phyloP scores from a whole-genome alignment of 2,888 invertebrate genomes.

The Rutpela maculata region DNA sequence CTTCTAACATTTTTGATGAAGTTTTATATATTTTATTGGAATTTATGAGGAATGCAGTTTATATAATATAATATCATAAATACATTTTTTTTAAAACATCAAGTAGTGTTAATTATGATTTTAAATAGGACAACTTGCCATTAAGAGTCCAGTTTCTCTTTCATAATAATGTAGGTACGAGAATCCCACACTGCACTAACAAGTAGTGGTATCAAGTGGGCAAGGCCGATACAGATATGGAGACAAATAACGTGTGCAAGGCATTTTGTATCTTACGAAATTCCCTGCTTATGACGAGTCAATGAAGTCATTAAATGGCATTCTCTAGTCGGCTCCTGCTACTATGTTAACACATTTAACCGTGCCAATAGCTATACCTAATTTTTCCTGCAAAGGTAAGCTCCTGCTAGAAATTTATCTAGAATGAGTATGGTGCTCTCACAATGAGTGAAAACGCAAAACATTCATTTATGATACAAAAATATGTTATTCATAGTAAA shows the following conservation, averaged over 20 bases:
- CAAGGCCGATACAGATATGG: constrained; percentile 32
- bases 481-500: too few species aligned
- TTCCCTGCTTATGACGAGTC: constrained; percentile 22
- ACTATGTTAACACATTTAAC: neutral
- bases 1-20: too few species aligned
- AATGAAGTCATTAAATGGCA: constrained; percentile 22
- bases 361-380: neutral
- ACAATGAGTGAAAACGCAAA: too few species aligned
- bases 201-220: constrained; percentile 18
- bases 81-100: neutral
- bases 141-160: constrained; percentile 21
- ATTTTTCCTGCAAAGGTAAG: neutral
- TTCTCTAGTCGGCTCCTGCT: neutral
- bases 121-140: constrained; percentile 20
- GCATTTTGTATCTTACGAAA: constrained; percentile 1
- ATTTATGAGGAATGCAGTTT: too few species aligned
- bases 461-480: too few species aligned
- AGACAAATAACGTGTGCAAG: constrained; percentile 19
- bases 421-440: too few species aligned
- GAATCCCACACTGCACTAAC: constrained; percentile 36
- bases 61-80: neutral
- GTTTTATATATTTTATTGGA: too few species aligned
- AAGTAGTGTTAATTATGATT: constrained; percentile 5
- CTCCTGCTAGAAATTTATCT: too few species aligned
- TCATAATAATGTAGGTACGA: constrained; percentile 32